Evolutionary conservation across 2,797 vertebrate genomes (phyloP).

Genomic region (Buceros bicornis): DNA sequence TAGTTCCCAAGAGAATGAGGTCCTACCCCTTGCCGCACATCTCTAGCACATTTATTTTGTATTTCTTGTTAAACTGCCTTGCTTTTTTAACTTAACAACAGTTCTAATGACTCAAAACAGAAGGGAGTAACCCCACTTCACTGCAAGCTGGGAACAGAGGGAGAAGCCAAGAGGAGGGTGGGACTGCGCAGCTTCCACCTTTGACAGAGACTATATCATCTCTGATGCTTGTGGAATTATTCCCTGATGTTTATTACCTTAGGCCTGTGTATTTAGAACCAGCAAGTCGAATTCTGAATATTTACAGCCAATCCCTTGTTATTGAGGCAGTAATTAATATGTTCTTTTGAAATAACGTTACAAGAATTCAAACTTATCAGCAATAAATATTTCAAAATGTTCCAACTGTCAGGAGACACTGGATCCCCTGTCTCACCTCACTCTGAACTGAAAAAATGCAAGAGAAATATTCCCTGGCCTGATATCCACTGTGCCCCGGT

Average conservation of each 20-base stretch:
- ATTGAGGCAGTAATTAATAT: neutral
- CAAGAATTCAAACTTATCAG: neutral
- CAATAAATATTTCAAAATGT: neutral
- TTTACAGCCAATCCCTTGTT: neutral
- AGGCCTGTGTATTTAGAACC: neutral
- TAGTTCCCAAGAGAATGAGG: neutral
- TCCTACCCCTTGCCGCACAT: neutral
- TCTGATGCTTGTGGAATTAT: neutral
- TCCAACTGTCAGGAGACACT: neutral
- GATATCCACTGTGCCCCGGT: fast-evolving
- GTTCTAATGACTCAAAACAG: neutral
- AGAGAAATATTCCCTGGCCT: neutral
- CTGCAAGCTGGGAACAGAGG: neutral
- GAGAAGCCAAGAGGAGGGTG: neutral
- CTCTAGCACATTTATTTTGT: neutral
- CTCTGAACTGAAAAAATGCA: neutral
- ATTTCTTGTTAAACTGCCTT: neutral
- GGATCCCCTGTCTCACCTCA: neutral
- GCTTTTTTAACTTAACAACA: neutral
- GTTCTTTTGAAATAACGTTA: neutral
- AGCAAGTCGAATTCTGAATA: neutral
- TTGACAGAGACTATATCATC: neutral
- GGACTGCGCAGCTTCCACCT: neutral
- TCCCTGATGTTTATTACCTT: neutral
- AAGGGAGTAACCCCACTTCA: neutral